Evolutionary conservation across 1,140 invertebrate species (phyloP).

Genomic region (Drosophila orosa): DNA sequence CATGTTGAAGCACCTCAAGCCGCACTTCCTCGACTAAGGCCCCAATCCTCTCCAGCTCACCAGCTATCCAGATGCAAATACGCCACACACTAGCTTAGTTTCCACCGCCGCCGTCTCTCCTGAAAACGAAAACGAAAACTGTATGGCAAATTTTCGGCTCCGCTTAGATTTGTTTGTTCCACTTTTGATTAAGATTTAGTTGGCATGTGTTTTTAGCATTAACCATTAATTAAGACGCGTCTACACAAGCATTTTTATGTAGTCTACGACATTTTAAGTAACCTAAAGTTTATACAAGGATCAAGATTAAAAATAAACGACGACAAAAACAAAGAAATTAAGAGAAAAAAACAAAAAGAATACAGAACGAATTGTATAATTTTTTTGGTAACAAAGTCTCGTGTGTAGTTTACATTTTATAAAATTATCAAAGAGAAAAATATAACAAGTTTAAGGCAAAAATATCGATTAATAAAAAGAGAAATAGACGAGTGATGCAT

Average conservation of each 20-base stretch:
- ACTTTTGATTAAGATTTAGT: slow-evolving; percentile 59
- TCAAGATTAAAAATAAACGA: not conserved
- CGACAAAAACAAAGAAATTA: not conserved
- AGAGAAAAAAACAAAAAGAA: slow-evolving; percentile 11
- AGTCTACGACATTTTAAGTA: slow-evolving; percentile 76
- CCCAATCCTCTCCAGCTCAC: slow-evolving; percentile 39
- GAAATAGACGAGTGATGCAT: slow-evolving; percentile 77
- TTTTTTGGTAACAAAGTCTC: slow-evolving; percentile 49
- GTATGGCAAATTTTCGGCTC: slow-evolving; percentile 57
- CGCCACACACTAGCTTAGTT: slow-evolving; percentile 39
- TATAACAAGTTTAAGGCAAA: slow-evolving; percentile 68
- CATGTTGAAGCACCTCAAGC: slow-evolving; percentile 98
- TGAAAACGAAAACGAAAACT: not conserved
- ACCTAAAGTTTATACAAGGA: slow-evolving; percentile 16
- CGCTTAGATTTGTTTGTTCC: slow-evolving; percentile 41
- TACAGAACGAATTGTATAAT: slow-evolving; percentile 48
- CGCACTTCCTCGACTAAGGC: slow-evolving; percentile 91
- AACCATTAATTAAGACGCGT: slow-evolving; percentile 67
- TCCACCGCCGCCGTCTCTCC: slow-evolving; percentile 14
- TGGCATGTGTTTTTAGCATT: slow-evolving; percentile 68
- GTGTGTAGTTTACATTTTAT: slow-evolving; percentile 65
- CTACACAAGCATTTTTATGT: slow-evolving; percentile 64
- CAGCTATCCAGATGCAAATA: slow-evolving; percentile 58
- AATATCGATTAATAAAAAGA: slow-evolving; percentile 69
- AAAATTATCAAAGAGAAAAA: slow-evolving; percentile 66